These are phyloP conservation scores for Oryzias dopingdopingensis DNA, from an alignment of 2,797 vertebrate genomes.

Conservation along the genomic window DNA sequence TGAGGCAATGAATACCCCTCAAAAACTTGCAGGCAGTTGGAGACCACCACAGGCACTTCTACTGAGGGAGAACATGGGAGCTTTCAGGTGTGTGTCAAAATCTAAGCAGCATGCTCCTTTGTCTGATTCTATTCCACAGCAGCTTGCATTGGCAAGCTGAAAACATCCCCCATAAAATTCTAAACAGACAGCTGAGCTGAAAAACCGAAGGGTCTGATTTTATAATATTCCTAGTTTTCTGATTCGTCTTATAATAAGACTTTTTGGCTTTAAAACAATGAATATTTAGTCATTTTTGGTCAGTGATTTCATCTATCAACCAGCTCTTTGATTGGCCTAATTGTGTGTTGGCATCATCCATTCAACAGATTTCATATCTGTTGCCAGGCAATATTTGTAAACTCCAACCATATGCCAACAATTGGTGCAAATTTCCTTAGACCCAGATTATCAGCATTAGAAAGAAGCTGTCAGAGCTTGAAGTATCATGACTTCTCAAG, in stretches of 20 bases:
- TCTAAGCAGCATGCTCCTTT: conserved; percentile 65
- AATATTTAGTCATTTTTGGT: not conserved
- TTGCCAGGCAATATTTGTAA: conserved; percentile 62
- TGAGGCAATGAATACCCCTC: conserved; percentile 77
- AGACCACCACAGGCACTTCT: conserved; percentile 78
- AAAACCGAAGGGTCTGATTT: not conserved
- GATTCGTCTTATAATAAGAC: not conserved
- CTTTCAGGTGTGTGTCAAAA: conserved; percentile 75
- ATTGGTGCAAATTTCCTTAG: conserved; percentile 71
- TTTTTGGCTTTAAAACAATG: conserved; percentile 25
- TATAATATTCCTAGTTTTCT: too few relatives aligned
- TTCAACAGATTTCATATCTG: conserved; percentile 70
- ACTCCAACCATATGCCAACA: conserved; percentile 73
- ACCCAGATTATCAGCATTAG: conserved; percentile 76
- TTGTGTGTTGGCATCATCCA: conserved; percentile 13
- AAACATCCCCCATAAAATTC: conserved; percentile 45
- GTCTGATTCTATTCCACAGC: conserved; percentile 52
- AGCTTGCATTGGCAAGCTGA: conserved; percentile 55
- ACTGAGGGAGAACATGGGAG: conserved; percentile 66
- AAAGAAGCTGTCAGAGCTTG: conserved; percentile 70
- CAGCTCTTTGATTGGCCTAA: not conserved
- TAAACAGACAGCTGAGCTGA: conserved; percentile 39
- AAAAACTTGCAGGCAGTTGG: conserved; percentile 75
- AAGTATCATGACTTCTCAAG: conserved; percentile 80
- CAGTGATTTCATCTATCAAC: not conserved